Conservation (phyloP, 2,113 vertebrate genomes). For the Pteruthius melanotis region DNA sequence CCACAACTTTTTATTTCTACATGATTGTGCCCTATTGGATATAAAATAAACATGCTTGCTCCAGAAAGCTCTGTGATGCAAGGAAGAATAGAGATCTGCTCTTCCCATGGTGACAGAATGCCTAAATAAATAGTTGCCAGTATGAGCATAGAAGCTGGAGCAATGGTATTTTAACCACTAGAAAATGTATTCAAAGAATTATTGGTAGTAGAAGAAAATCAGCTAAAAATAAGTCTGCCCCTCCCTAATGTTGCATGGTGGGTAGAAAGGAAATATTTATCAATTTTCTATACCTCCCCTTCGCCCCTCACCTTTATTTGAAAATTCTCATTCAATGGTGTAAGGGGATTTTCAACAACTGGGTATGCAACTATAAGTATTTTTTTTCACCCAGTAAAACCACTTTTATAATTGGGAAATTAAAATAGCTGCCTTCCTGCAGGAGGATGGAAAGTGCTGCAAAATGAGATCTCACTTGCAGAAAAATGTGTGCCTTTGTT, state of each 20-base stretch:
- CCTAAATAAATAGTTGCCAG: background rate
- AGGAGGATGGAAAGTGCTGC: background rate
- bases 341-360: background rate
- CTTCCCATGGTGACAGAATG: slow-evolving; percentile 2
- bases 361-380: background rate
- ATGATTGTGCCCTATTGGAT: background rate
- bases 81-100: background rate
- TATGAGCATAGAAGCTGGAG: background rate
- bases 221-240: background rate
- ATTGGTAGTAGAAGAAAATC: background rate
- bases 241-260: background rate
- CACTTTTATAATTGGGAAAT: background rate
- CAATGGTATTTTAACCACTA: background rate
- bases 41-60: background rate
- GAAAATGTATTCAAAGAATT: background rate
- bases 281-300: background rate
- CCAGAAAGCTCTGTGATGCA: background rate
- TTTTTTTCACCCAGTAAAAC: background rate
- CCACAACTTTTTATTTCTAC: background rate
- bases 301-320: background rate
- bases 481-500: slow-evolving; percentile 29
- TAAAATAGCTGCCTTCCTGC: background rate
- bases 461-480: background rate
- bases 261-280: background rate
- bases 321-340: background rate